These are phyloP conservation scores for Chaenodraco wilsoni DNA, from an alignment of 2,797 vertebrate genomes.

Conservation along the genomic window DNA sequence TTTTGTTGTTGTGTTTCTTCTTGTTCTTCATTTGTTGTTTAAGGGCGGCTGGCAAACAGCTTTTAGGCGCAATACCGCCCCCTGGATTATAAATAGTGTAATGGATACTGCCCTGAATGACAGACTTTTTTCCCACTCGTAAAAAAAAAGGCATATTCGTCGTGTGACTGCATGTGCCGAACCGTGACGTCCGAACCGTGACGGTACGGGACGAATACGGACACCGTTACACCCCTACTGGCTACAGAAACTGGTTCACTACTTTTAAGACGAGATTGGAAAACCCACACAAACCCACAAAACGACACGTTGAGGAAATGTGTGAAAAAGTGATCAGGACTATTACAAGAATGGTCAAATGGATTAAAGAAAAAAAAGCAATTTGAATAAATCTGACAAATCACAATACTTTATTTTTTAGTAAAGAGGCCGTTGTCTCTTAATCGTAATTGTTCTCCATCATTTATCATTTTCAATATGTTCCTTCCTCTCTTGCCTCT, in stretches of 20 bases:
- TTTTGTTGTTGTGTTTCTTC: too few species aligned
- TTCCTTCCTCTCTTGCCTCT: neutral
- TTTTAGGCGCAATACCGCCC: too few species aligned
- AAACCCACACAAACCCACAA: slow-evolving; percentile 29
- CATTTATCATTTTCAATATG: neutral
- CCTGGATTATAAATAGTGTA: too few species aligned
- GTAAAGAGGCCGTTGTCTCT: neutral
- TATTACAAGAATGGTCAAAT: slow-evolving; percentile 35
- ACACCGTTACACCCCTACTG: neutral
- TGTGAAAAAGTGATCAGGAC: slow-evolving; percentile 53
- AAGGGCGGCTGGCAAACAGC: too few species aligned
- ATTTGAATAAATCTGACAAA: neutral
- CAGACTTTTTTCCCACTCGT: too few species aligned
- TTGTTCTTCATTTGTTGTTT: too few species aligned
- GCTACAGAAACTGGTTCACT: slow-evolving; percentile 67
- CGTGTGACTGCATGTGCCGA: too few species aligned
- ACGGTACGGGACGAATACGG: too few species aligned
- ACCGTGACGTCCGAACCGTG: too few species aligned
- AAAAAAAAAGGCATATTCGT: too few species aligned
- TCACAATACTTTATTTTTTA: too few species aligned
- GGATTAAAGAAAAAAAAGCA: slow-evolving; percentile 1
- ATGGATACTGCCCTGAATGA: too few species aligned
- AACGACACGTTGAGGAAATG: slow-evolving; percentile 45
- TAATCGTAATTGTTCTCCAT: neutral
- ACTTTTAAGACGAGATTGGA: slow-evolving; percentile 44